Evolutionary conservation across 2,797 vertebrate genomes (phyloP).

Genomic region (Psittacula echo): DNA sequence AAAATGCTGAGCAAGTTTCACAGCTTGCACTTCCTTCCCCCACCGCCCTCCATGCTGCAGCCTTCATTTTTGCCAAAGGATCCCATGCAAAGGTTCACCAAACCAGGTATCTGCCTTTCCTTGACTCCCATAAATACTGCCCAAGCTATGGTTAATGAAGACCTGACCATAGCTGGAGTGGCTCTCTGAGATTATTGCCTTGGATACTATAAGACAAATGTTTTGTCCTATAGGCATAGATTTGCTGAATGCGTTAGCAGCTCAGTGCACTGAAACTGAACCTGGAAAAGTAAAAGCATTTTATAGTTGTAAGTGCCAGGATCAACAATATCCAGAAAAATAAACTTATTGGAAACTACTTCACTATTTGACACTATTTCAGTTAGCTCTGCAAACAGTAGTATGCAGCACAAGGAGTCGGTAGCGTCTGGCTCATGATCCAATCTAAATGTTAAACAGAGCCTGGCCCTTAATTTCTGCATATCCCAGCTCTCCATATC

Average conservation of each 20-base stretch:
- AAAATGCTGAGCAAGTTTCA: background rate
- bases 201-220: background rate
- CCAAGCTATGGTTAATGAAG: background rate
- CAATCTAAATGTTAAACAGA: constrained; percentile 53
- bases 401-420: background rate
- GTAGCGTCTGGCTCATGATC: background rate
- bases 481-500: background rate
- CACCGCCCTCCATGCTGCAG: background rate
- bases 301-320: background rate
- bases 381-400: background rate
- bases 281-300: background rate
- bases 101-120: background rate
- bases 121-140: background rate
- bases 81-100: background rate
- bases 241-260: background rate
- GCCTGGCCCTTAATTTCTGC: background rate
- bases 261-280: background rate
- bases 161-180: background rate
- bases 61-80: background rate
- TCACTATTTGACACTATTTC: background rate
- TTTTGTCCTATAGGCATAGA: background rate
- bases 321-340: background rate
- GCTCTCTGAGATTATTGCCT: background rate
- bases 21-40: background rate
- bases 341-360: background rate